A percentile compares a stretch with the other conserved stretches of the same genome.
These are phyloP conservation scores for Cheilosia soror DNA, from an alignment of 2,888 invertebrate species.

Conservation along the genomic window DNA sequence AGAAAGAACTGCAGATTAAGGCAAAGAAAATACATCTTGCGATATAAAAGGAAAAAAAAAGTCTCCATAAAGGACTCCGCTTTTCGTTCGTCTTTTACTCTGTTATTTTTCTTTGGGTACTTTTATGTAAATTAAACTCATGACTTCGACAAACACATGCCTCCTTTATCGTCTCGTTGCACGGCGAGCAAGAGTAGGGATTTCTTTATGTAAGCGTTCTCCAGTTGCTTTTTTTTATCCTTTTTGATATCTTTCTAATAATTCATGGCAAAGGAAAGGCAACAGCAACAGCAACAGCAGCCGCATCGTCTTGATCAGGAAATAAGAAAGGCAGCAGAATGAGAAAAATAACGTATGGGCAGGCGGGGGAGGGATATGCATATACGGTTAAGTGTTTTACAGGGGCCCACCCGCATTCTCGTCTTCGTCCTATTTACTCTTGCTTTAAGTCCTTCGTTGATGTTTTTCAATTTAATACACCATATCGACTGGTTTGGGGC, in stretches of 20 bases:
- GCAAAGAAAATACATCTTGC: conserved; percentile 59
- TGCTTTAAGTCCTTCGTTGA: conserved; percentile 9
- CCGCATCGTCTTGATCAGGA: conserved; percentile 61
- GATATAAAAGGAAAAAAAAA: conserved; percentile 55
- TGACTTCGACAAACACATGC: conserved; percentile 74
- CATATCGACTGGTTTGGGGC: conserved; percentile 28
- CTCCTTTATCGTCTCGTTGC: conserved; percentile 66
- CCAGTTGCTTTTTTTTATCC: conserved; percentile 13
- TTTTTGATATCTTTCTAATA: conserved; percentile 65
- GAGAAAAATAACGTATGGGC: conserved; percentile 62
- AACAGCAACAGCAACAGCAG: conserved; percentile 35
- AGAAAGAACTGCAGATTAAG: conserved; percentile 35
- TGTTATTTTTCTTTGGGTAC: conserved; percentile 35
- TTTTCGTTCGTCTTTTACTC: conserved; percentile 5
- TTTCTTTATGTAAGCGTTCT: conserved; percentile 46
- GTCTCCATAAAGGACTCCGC: conserved; percentile 46
- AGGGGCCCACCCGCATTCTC: conserved; percentile 9
- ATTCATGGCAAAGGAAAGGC: conserved; percentile 45
- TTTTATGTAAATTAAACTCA: conserved; percentile 75
- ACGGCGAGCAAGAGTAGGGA: conserved; percentile 6
- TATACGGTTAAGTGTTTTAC: conserved; percentile 71
- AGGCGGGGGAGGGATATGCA: conserved; percentile 13
- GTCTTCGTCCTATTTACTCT: neutral
- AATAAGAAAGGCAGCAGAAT: conserved; percentile 12
- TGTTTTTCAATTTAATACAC: conserved; percentile 55